Evolutionary conservation across 2,888 invertebrate genomes (phyloP), one percentile per base, ranked within the genome.

Genomic region (Mythimna loreyi): DNA sequence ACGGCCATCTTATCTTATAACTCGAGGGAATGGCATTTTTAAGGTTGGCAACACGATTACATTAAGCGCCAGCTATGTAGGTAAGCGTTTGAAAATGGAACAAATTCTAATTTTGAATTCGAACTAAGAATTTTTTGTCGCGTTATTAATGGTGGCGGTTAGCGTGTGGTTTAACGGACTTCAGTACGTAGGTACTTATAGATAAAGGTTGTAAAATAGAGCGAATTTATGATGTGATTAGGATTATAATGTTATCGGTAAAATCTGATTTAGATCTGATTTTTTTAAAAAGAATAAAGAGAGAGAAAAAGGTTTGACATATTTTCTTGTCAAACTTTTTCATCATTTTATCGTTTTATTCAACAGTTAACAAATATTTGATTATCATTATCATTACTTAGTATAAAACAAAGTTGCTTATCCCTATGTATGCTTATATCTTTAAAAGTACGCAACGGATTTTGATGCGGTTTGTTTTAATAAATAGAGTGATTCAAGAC

Each of bases 1-100:
- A 82, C 77, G 55, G 73, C 66, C 28, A 30, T 63, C 67, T 82
- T 82, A 79, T 81, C 79, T 67, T 78, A 67, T 65, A 81, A 81
- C 78, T 79, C 52, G 36, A 67, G 61, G 63, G 43, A 68, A 64
- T 63, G 79, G 70, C 62, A 78, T 72, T 80, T 82, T 79, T 67
- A 66, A 79, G 60, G 55, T 57, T 30, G 36, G 50, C 40, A 63
- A 64, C 52, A 63, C 53, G 72, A 50, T 69, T 60, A 74, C 70
- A 74, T 83, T 72, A 74, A 74, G 67, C 58, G 62, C 45, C 49
- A 60, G 56, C 67, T 56, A 72, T 72, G 33, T 68, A 57, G 19
- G 56, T 57, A 67, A 71, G 55, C 23, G 25, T 45, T 78, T 63
- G 45, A 25, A 59, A 72, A 50, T 62, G 53, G 55, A 63, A 67